Percentiles rank a stretch among this genome's conserved stretches.
Evolutionary conservation across 2,888 invertebrate genomes (phyloP).

Genomic region (Tachystola acroxantha): DNA sequence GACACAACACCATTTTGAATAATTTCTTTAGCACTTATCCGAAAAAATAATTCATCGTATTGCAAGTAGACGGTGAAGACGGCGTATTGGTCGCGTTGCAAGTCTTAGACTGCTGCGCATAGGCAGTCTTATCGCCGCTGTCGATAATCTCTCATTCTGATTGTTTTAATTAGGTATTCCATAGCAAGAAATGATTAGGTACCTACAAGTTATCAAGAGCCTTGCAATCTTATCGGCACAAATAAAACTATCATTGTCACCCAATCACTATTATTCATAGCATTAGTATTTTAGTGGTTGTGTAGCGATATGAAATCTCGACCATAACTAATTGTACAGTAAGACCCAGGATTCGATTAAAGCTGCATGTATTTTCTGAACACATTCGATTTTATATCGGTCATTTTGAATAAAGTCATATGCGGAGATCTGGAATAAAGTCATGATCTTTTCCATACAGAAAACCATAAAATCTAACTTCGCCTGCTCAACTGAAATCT

Average conservation of each 20-base stretch:
- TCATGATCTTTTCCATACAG: no score
- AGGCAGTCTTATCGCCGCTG: constrained; percentile 55
- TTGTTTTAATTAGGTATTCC: constrained; percentile 71
- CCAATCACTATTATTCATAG: constrained; percentile 43
- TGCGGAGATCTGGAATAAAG: no score
- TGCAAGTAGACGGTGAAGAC: neutral
- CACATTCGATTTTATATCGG: no score
- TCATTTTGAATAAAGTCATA: no score
- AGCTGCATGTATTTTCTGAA: no score
- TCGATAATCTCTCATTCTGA: constrained; percentile 68
- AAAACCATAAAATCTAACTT: no score
- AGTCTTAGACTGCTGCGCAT: constrained; percentile 45
- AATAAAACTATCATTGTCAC: constrained; percentile 53
- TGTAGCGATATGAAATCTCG: no score
- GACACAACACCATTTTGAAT: constrained; percentile 61
- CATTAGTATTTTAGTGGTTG: neutral
- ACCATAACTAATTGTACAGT: no score
- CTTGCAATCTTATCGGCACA: constrained; percentile 67
- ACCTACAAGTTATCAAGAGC: constrained; percentile 61
- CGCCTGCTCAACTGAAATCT: no score
- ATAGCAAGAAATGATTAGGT: constrained; percentile 61
- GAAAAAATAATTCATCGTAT: constrained; percentile 2
- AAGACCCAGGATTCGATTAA: no score
- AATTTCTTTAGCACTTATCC: constrained; percentile 7
- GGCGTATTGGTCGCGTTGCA: constrained; percentile 59